Percentiles rank a stretch among this genome's conserved stretches.
These are phyloP conservation scores for Drosophila phalerata DNA, from an alignment of 2,888 invertebrate species.

Conservation along the genomic window DNA sequence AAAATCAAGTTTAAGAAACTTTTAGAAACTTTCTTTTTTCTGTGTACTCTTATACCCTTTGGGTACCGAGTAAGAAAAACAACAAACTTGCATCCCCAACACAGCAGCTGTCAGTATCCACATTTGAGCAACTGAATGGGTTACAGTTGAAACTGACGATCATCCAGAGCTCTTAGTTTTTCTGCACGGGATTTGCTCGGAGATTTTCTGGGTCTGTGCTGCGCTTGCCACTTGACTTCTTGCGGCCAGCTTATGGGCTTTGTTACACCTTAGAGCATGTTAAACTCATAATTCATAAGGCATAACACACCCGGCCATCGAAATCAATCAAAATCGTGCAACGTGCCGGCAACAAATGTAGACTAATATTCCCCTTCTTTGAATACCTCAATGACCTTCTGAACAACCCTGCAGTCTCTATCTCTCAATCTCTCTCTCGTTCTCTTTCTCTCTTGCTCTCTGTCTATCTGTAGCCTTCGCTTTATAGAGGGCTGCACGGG, in stretches of 20 bases:
- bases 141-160: slow-evolving; percentile 6
- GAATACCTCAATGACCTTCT: slow-evolving; percentile 45
- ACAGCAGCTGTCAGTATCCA: slow-evolving; percentile 81
- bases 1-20: no score
- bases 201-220: slow-evolving; percentile 16
- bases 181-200: slow-evolving; percentile 37
- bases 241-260: slow-evolving; percentile 58
- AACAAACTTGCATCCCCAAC: slow-evolving; percentile 41
- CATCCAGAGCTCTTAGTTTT: neutral
- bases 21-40: no score
- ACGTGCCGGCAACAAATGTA: slow-evolving; percentile 53
- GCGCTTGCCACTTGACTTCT: slow-evolving; percentile 65
- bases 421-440: neutral
- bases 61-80: neutral
- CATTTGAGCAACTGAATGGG: slow-evolving; percentile 28
- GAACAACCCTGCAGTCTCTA: slow-evolving; percentile 1
- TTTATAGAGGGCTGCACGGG: slow-evolving; percentile 14
- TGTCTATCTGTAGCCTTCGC: neutral
- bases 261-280: slow-evolving; percentile 58
- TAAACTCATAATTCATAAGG: slow-evolving; percentile 70
- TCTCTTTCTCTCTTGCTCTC: neutral
- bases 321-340: slow-evolving; percentile 72
- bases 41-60: no score
- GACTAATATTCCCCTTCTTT: slow-evolving; percentile 33
- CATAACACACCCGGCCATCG: slow-evolving; percentile 31